Evolutionary conservation across 2,888 invertebrate species (phyloP), one percentile per base, ranked within the genome.

Genomic region (Mythimna pallens): DNA sequence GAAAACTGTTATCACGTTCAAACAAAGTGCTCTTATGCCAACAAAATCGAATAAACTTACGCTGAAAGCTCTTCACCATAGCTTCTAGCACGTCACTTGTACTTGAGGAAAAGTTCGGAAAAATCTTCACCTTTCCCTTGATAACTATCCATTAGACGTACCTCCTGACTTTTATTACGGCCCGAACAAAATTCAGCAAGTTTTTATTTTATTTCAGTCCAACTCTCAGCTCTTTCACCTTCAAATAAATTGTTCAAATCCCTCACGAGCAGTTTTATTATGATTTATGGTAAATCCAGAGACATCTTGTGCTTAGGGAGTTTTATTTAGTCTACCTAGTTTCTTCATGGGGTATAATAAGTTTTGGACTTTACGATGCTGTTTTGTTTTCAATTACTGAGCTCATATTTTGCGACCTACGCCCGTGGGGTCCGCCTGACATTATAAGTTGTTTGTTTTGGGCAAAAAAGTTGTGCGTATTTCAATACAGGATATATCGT

Each of bases 191-290:
- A 78, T 75, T 74, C 71, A 50, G 61, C 64, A 65, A 75, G 30
- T 75, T 76, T 78, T 85, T 82, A 82, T 81, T 84, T 84, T 73
- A 84, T 78, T 82, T 66, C 59, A 76, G 76, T 84, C 68, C 70
- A 84, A 82, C 72, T 84, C 80, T 75, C 57, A 57, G 76, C 58
- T 82, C 68, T 82, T 86, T 74, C 69, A 86, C 73, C 86, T 82
- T 76, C 81, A 86, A 80, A 85, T 85, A 85, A 86, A 86, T 82
- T 85, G 84, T 86, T 74, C 69, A 58, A 77, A 86, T 86, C 85
- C 86, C 85, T 84, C 85, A 86, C 82, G 84, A 81, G 84, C 82
- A 81, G 78, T 86, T 81, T 84, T 85, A 85, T 84, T 84, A 84
- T 86, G 86, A 86, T 86, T 86, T 84, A 85, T 86, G 78, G 74